A percentile compares a stretch with the other conserved stretches of the same genome.
These are phyloP conservation scores for Drosophila colorata DNA, from an alignment of 2,888 invertebrate species.

Conservation along the genomic window DNA sequence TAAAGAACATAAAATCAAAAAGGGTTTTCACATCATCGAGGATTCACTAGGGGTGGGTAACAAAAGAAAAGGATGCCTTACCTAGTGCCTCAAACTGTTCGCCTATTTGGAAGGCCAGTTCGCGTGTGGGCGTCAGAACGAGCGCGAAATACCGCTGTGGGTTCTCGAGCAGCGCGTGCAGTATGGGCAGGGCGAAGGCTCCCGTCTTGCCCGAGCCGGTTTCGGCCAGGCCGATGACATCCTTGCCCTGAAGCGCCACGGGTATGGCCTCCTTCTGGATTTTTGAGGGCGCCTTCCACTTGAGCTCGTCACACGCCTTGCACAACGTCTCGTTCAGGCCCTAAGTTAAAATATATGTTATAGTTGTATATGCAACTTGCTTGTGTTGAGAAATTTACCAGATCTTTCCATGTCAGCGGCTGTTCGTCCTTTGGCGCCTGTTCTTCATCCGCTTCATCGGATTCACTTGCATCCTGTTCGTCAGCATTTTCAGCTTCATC, in stretches of 20 bases:
- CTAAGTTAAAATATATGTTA: constrained; percentile 85
- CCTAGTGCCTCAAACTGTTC: constrained; percentile 99
- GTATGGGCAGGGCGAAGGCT: constrained; percentile 98
- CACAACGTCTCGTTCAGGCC: constrained; percentile 96
- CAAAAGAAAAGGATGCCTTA: constrained; percentile 82
- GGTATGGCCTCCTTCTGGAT: constrained; percentile 98
- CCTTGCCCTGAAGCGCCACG: constrained; percentile 93
- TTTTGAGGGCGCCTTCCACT: constrained; percentile 97
- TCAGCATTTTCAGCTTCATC: constrained; percentile 37
- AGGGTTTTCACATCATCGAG: constrained; percentile 75
- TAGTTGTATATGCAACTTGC: background rate
- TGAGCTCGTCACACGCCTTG: constrained; percentile 95
- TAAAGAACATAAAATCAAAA: constrained; percentile 66
- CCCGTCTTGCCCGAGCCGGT: constrained; percentile 96
- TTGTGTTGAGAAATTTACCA: constrained; percentile 85
- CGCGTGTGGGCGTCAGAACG: constrained; percentile 97
- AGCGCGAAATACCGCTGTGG: constrained; percentile 98
- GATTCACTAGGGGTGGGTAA: background rate
- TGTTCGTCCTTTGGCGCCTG: constrained; percentile 40
- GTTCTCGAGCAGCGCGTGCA: constrained; percentile 94
- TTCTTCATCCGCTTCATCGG: constrained; percentile 22
- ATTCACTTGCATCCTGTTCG: constrained; percentile 14
- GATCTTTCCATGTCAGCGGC: constrained; percentile 87
- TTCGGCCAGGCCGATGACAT: constrained; percentile 89
- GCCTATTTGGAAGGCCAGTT: constrained; percentile 98